Base-by-base conservation (phyloP, 2,113 vertebrate species). In the Rhinolophus ferrumequinum region DNA sequence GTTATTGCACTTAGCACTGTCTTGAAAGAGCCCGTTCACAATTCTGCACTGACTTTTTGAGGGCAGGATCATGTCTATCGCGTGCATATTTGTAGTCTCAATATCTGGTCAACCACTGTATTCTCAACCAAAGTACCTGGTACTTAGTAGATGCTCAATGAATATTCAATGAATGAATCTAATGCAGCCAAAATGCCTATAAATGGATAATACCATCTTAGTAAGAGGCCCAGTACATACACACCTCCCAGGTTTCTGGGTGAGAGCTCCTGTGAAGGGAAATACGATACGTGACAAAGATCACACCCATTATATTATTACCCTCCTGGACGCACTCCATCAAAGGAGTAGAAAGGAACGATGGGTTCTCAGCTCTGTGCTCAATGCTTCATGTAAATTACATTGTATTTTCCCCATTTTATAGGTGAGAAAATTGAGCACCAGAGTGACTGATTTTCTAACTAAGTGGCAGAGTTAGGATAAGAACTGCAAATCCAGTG, bases 81-180 rank as follows among this genome's bases (percentile, higher is more conserved):
- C n/a, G 60, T 54, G n/a, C 47, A 76, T n/a, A 44, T 35, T 41
- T 67, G 33, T 85, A n/a, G 56, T 47, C 21, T 85, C 47, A 67
- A 35, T 44, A 67, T n/a, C 70, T 85, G 70, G 60, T 85, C 76
- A 75, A 24, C 79, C 88, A 67, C n/a, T 77, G n/a, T 69, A 60
- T 38, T 70, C 70, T 93, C 60, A 93, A 62, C 26, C 24, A 66
- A 50, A 92, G 47, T 6, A n/a, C 35, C 41, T 92, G 91, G 35
- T 50, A 56, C 35, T 85, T 77, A 67, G 28, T 56, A 76, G 52
- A 21, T 67, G 81, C 35, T 76, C 91, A 76, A 8, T 67, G 58
- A 93, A 76, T 54, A 93, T 73, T 56, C 90, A 83, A 41, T 66
- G 81, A 85, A 44, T 56, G 14, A 93, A 76, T n/a, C 76, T 16